phyloP scores from a whole-genome alignment of 2,797 vertebrate species.

The Pelochelys cantorii region DNA sequence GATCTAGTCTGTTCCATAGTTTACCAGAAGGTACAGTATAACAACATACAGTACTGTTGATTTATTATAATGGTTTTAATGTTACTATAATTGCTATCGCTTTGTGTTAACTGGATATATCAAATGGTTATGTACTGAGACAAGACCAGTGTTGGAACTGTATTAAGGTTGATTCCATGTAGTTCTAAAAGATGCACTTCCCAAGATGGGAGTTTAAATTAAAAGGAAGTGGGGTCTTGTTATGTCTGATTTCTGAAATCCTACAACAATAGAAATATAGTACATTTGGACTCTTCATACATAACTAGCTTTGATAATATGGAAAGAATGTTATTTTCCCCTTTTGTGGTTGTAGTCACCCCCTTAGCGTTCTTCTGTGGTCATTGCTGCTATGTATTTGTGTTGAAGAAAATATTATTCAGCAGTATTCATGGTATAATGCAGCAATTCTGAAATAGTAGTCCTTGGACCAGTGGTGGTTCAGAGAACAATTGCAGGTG shows the following conservation, averaged over 20 bases:
- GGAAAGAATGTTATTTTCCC: neutral
- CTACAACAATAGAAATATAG: neutral
- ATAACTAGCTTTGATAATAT: neutral
- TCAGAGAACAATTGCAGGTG: neutral
- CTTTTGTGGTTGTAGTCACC: neutral
- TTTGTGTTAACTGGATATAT: neutral
- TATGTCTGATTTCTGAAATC: neutral
- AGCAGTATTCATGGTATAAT: neutral
- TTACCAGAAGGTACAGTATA: slow-evolving; percentile 94
- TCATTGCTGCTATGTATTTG: neutral
- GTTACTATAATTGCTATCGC: neutral
- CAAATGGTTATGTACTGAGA: neutral
- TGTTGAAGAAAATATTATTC: neutral
- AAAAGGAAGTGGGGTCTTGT: neutral
- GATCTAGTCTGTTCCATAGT: slow-evolving; percentile 97
- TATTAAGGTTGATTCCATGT: neutral
- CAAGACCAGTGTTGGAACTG: neutral
- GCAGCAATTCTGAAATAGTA: neutral
- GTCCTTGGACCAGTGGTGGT: neutral
- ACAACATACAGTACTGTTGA: neutral
- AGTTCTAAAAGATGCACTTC: neutral
- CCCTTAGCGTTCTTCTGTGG: neutral
- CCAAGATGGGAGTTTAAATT: neutral
- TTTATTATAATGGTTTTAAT: neutral
- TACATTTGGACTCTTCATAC: neutral